Evolutionary conservation across 2,888 invertebrate genomes (phyloP).

Genomic region (Drosophila yooni): DNA sequence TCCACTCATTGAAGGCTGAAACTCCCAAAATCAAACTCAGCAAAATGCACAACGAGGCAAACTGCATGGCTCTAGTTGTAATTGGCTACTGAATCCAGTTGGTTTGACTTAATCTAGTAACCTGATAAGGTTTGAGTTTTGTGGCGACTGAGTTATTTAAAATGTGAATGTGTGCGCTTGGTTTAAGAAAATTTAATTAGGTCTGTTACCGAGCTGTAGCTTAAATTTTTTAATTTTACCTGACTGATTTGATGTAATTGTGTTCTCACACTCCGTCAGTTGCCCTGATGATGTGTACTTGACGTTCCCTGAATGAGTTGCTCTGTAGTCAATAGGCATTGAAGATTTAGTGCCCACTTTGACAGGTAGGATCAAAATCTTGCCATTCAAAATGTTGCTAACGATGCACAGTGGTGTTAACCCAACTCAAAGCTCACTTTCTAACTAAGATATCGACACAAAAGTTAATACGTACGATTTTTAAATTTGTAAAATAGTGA

Average conservation of each 20-base stretch:
- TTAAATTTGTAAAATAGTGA: background rate
- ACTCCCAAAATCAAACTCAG: background rate
- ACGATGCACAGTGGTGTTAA: constrained; percentile 51
- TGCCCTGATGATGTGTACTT: constrained; percentile 53
- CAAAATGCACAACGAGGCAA: background rate
- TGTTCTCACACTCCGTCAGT: constrained; percentile 72
- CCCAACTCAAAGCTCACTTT: background rate
- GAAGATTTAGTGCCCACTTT: constrained; percentile 55
- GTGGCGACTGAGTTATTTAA: background rate
- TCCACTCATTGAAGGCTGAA: background rate
- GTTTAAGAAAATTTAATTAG: background rate
- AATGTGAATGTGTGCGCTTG: constrained; percentile 3
- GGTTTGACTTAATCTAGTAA: background rate
- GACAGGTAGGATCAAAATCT: constrained; percentile 40
- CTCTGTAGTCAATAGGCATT: constrained; percentile 41
- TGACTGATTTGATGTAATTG: constrained; percentile 39
- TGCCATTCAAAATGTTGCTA: constrained; percentile 69
- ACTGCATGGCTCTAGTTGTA: constrained; percentile 22
- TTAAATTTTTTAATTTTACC: constrained; percentile 3
- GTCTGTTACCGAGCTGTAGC: background rate
- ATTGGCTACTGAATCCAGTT: constrained; percentile 14
- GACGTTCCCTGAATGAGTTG: constrained; percentile 44
- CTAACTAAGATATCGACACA: background rate
- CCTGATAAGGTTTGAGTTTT: background rate
- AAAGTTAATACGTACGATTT: background rate